Percentiles rank a stretch among this genome's conserved stretches.
Evolutionary conservation across 1,140 invertebrate species (phyloP).

Genomic region (Phenacoccus solenopsis): DNA sequence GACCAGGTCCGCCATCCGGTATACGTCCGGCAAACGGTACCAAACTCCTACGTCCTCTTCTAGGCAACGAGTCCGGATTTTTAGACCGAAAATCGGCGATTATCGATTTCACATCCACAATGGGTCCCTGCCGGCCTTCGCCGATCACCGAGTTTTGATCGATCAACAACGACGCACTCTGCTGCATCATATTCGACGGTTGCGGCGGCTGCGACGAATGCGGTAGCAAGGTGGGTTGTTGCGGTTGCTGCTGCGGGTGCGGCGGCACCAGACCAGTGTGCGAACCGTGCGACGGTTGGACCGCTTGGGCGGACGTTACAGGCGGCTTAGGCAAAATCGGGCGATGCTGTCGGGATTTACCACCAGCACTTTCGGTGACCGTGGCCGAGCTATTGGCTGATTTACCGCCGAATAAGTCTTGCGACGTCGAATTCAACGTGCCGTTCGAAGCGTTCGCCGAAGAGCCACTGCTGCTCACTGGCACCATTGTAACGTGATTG

Average conservation of each 20-base stretch:
- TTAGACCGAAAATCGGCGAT: constrained; percentile 54
- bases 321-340: constrained; percentile 25
- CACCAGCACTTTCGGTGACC: background rate
- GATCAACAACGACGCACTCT: background rate
- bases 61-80: constrained; percentile 23
- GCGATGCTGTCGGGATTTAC: constrained; percentile 10
- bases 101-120: constrained; percentile 64
- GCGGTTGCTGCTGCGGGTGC: background rate
- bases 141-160: constrained; percentile 37
- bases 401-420: background rate
- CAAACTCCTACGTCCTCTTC: constrained; percentile 35
- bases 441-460: background rate
- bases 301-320: background rate
- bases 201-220: constrained; percentile 29
- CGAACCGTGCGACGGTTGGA: background rate
- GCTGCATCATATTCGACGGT: constrained; percentile 30
- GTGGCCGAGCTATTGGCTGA: background rate
- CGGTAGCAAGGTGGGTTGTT: background rate
- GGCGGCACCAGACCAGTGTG: background rate
- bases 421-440: background rate
- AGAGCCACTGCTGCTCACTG: background rate
- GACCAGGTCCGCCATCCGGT: constrained; percentile 21
- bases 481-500: background rate
- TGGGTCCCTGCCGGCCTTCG: constrained; percentile 56
- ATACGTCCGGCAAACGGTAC: constrained; percentile 34